Conservation (phyloP, 2,888 invertebrate species). For the Rhabditoides inermis region DNA sequence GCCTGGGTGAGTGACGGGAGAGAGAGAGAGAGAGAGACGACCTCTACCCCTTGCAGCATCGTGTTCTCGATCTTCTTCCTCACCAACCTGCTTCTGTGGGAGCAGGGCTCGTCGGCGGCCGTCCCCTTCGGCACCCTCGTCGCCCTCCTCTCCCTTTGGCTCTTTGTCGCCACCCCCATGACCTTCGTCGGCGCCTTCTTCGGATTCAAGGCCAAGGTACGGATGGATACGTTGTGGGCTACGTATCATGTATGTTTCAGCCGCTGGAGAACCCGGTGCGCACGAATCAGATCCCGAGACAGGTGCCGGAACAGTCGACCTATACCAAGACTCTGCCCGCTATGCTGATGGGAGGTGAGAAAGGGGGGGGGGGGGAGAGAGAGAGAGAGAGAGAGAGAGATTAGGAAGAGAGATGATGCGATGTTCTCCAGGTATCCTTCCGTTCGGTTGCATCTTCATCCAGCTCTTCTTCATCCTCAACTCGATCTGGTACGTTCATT, state of each 20-base stretch:
- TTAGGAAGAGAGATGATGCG: too few relatives aligned
- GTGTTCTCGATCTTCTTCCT: conserved; percentile 93
- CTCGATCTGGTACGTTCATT: conserved; percentile 74
- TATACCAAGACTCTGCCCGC: conserved; percentile 88
- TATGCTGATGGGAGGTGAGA: conserved; percentile 88
- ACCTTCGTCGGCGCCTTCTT: conserved; percentile 97
- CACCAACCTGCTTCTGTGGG: conserved; percentile 92
- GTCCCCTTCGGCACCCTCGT: conserved; percentile 89
- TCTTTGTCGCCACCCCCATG: conserved; percentile 92
- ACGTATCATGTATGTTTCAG: conserved; percentile 57
- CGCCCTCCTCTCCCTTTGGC: conserved; percentile 88
- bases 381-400: too few relatives aligned
- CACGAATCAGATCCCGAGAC: conserved; percentile 93
- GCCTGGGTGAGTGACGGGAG: conserved; percentile 71
- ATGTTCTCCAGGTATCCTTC: conserved; percentile 85
- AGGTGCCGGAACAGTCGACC: conserved; percentile 95
- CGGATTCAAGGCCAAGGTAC: conserved; percentile 89
- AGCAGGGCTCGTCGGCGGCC: conserved; percentile 87
- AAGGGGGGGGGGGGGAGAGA: too few relatives aligned
- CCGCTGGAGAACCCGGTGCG: conserved; percentile 90
- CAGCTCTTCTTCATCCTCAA: conserved; percentile 97
- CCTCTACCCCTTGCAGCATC: conserved; percentile 67
- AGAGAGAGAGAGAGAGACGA: not conserved
- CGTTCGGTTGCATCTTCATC: conserved; percentile 96
- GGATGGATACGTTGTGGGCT: conserved; percentile 8